Evolutionary conservation across 2,797 vertebrate species (phyloP).

Genomic region (Hirundo rustica): DNA sequence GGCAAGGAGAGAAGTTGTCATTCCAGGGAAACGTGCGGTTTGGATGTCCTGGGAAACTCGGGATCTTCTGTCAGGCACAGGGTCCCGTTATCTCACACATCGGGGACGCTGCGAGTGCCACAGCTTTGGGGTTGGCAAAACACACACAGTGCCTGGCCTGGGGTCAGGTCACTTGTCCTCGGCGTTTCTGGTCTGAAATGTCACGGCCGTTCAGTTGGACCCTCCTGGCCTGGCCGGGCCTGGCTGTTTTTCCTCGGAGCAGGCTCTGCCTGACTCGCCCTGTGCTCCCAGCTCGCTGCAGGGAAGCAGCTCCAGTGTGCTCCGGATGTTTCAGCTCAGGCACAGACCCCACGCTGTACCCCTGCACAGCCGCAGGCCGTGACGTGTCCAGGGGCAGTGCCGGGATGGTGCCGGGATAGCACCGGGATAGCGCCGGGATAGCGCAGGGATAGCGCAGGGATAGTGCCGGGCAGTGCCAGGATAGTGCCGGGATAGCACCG

Average conservation of each 20-base stretch:
- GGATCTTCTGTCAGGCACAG: not conserved
- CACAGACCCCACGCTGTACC: too few species aligned
- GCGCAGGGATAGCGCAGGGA: too few species aligned
- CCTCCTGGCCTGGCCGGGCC: not conserved
- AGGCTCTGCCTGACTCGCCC: not conserved
- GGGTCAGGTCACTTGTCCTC: not conserved
- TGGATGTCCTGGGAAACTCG: not conserved
- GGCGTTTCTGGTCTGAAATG: not conserved
- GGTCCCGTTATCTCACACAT: not conserved
- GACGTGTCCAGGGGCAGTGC: too few species aligned
- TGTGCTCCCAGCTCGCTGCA: not conserved
- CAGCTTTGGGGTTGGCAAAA: not conserved
- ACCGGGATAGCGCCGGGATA: too few species aligned
- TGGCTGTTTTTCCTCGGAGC: not conserved
- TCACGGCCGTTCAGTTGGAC: not conserved
- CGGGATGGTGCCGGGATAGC: too few species aligned
- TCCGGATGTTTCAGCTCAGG: not conserved
- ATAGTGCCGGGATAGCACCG: too few species aligned
- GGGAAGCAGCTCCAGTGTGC: not conserved
- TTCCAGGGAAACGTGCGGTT: not conserved
- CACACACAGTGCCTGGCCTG: accelerated
- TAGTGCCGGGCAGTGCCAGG: too few species aligned
- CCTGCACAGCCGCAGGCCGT: too few species aligned
- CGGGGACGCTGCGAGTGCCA: not conserved
- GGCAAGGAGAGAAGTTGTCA: slow-evolving; percentile 20